These are phyloP conservation scores for Cephus pulcher DNA, from an alignment of 2,888 invertebrate species.

Conservation along the genomic window DNA sequence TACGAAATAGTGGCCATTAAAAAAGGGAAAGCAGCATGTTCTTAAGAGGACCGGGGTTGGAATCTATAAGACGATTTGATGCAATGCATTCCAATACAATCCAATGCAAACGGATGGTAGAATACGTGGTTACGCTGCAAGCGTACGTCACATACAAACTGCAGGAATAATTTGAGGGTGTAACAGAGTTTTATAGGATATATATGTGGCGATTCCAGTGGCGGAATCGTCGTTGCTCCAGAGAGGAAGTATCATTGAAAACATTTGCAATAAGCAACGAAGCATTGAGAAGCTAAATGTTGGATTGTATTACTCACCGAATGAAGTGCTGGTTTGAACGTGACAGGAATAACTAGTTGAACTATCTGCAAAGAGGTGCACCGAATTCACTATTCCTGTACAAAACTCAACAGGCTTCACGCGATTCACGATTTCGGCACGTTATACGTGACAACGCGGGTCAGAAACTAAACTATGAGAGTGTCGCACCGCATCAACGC, in stretches of 20 bases:
- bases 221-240: background rate
- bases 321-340: background rate
- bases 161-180: background rate
- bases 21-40: background rate
- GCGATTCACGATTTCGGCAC: background rate
- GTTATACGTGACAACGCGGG: background rate
- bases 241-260: background rate
- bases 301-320: slow-evolving; percentile 1
- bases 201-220: background rate
- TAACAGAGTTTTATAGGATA: background rate
- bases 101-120: background rate
- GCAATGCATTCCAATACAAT: background rate
- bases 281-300: background rate
- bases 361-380: background rate
- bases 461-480: slow-evolving; percentile 9
- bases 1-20: background rate
- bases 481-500: background rate
- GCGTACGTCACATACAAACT: background rate
- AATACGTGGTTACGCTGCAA: background rate
- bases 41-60: background rate
- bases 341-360: background rate
- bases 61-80: background rate
- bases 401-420: background rate
- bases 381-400: background rate
- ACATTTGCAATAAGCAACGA: background rate